Base-by-base conservation (phyloP, 2,113 vertebrate genomes). In the Notothenia coriiceps region DNA sequence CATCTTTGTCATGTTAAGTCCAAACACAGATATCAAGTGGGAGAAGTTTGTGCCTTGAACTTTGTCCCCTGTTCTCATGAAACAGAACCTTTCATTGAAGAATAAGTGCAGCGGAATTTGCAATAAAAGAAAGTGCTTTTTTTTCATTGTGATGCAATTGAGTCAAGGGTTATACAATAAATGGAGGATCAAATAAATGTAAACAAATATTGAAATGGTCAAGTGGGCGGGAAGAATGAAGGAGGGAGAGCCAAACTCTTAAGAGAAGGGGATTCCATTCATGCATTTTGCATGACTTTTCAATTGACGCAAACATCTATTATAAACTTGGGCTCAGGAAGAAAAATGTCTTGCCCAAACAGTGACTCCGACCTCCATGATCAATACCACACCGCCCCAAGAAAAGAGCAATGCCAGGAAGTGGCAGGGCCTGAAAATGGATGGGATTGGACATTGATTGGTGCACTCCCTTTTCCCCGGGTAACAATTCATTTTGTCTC, bases 401-500 rank as follows among this genome's bases (percentile, higher is more conserved):
- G 75, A 81, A 7, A 61, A 70, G 33, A 78, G 61, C 66, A 69
- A 65, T 80, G 75, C 75, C 83, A 88, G 83, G 86, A 89, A 86
- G 83, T 89, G 86, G 75, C 83, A 63, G 78, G 33, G 63, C 77
- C 82, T 86, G 79, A 64, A 88, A 86, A 85, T 83, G 79, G 72
- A 20, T 62, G 83, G 62, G 63, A 47, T 82, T 72, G 77, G 65
- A 86, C 82, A 90, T 90, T 88, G 89, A 92, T 89, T 70, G 59
- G 83, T 66, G 88, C 55, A 40, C 70, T 69, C 76, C 63, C 62
- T 56, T 80, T 74, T 80, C 83, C 83, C 81, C 74, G 77, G 91
- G 88, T 90, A 82, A 82, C 77, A 67, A 89, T 89, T 91, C 78
- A 89, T 92, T 91, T 88, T 56, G 78, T 83, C 40, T 80, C 71